These are phyloP conservation scores for Nyctibius grandis DNA, from an alignment of 2,797 vertebrate genomes.

Conservation along the genomic window DNA sequence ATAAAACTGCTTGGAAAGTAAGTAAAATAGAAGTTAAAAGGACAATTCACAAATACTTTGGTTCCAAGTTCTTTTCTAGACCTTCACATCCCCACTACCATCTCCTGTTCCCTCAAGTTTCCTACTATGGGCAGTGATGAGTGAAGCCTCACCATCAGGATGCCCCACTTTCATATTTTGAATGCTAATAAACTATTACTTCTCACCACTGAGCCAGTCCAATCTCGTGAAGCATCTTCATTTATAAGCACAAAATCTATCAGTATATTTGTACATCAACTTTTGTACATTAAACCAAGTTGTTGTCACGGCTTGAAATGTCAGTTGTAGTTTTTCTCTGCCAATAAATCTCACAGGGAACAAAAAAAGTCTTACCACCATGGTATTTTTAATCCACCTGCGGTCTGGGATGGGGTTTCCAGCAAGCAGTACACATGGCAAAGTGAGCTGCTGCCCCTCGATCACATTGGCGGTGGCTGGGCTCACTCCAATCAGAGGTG, in stretches of 20 bases:
- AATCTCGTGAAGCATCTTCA: not conserved
- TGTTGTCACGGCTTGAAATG: not conserved
- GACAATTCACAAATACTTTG: not conserved
- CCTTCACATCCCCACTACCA: not conserved
- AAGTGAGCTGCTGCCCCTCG: constrained; percentile 89
- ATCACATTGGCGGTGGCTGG: constrained; percentile 84
- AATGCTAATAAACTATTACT: not conserved
- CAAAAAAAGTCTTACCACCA: constrained; percentile 79
- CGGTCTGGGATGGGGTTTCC: constrained; percentile 93
- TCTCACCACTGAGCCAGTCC: not conserved
- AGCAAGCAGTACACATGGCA: constrained; percentile 89
- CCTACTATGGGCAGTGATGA: not conserved
- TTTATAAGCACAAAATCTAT: not conserved
- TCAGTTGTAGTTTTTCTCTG: not conserved
- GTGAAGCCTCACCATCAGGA: not conserved
- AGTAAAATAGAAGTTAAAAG: not conserved
- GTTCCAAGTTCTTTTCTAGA: not conserved
- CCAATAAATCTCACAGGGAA: not conserved
- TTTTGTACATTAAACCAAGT: not conserved
- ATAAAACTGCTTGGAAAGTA: not conserved
- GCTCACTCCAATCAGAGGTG: constrained; percentile 87
- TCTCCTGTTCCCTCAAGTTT: not conserved
- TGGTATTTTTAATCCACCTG: constrained; percentile 89
- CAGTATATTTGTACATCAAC: not conserved
- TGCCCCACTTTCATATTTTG: not conserved